Base-by-base conservation (phyloP, 2,888 invertebrate genomes). In the Volucella inflata region DNA sequence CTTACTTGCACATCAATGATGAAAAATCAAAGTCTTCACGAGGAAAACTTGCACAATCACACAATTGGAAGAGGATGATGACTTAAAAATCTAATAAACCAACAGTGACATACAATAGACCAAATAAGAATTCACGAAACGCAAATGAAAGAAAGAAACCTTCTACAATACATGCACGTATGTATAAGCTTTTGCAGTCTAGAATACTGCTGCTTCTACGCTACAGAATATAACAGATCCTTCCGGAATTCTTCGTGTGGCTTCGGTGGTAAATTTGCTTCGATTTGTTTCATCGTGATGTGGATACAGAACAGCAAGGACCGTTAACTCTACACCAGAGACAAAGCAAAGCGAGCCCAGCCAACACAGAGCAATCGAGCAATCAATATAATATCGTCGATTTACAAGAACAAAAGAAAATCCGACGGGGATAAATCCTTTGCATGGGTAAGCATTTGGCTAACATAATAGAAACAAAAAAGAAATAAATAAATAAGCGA, bases 211-310 rank as follows among this genome's bases (percentile, higher is more conserved):
- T 16, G 11, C 40, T 17, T 12, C 14, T 57, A 60, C 30, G 51
- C 48, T 44, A 36, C 38, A 64, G 42, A 59, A 53, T 51, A 71
- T 76, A 65, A 71, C 65, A 64, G 76, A 77, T 76, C 77, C 77
- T 76, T 85, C 85, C 85, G 77, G 72, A 74, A 72, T 74, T 85
- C 72, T 81, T 85, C 81, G 76, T 85, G 85, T 81, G 85, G 85
- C 81, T 81, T 80, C 68, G 72, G 85, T 85, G 85, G 85, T 85
- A 85, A 85, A 85, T 85, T 85, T 85, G 81, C 76, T 85, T 81
- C 85, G 85, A 85, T 85, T 85, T 85, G 85, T 85, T 81, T 85
- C 72, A 67, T 81, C 85, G 85, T 85, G 85, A 72, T 77, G 81
- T 77, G 85, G 81, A 77, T 81, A 77, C 77, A 42, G 68, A 85